phyloP scores from a whole-genome alignment of 2,888 invertebrate species.

The Leuctra nigra region DNA sequence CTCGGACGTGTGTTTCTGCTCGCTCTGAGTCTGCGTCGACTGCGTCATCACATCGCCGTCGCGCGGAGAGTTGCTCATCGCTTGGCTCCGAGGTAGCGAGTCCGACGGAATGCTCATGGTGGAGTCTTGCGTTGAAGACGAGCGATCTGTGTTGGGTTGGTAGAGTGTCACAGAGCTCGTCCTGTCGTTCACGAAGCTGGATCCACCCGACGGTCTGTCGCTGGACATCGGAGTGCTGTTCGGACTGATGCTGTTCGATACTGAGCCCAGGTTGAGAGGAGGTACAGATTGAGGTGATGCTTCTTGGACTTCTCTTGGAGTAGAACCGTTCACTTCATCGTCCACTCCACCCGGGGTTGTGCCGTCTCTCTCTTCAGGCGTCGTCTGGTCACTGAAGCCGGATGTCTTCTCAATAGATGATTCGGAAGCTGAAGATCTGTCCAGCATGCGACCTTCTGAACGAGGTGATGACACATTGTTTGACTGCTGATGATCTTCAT shows the following conservation, averaged over 20 bases:
- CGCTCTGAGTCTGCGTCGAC: not conserved
- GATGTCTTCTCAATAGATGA: not conserved
- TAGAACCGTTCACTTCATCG: not conserved
- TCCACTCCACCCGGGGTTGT: not conserved
- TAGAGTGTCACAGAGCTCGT: conserved; percentile 27
- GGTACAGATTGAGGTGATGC: no score
- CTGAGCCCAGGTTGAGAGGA: conserved; percentile 12
- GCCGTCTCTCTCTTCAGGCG: not conserved
- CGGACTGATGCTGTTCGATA: conserved; percentile 22
- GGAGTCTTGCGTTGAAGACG: conserved; percentile 32
- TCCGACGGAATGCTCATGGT: conserved; percentile 31
- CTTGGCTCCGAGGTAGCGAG: conserved; percentile 9
- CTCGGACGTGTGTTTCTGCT: not conserved
- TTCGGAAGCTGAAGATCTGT: not conserved
- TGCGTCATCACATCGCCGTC: no score
- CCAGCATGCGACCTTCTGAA: no score
- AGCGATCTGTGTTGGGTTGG: conserved; percentile 32
- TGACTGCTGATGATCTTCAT: not conserved
- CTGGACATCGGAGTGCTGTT: not conserved
- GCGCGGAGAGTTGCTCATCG: no score
- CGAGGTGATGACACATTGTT: no score
- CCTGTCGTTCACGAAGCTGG: conserved; percentile 19
- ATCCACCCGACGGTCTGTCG: not conserved
- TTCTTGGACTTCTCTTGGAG: not conserved
- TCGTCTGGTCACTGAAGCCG: conserved; percentile 1